Evolutionary conservation across 2,797 vertebrate genomes (phyloP), one percentile per base, ranked within the genome.

Genomic region (Microctenopoma stevenorrisi): DNA sequence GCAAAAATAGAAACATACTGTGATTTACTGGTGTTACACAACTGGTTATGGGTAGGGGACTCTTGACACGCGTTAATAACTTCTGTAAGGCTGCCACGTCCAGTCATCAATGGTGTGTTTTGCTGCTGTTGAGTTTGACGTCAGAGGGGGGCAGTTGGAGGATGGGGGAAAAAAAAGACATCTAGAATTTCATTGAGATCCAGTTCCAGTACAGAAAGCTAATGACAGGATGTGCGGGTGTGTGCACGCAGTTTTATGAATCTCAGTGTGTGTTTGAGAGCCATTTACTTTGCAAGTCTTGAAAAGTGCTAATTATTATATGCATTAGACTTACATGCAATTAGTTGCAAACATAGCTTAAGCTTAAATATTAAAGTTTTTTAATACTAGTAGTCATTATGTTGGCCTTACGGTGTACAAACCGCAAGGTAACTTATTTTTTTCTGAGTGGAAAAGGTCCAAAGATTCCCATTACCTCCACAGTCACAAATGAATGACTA

Each of bases 1-100:
- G 43, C 72, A 84, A 88, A 90, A 89, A 89, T 88, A 90, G 85
- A 83, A 81, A 49, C 76, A 76, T 81, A 82, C 86, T 87, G 68
- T 64, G 76, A 87, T 88, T 79, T 81, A 70, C 77, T 47, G 57
- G 70, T 80, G 77, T 91, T 91, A 84, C 85, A 80, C 88, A 91
- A 91, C 82, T 76, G 69, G 18, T 72, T 85, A 68, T 79, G 85
- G 71, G 82, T 84, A 78, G 42, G 75, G 76, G 83, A 84, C 81
- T 85, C 69, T 73, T 83, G 79, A 89, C 83, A 78, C 85, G 67
- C 89, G 79, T 82, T 86, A 86, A 81, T 86, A 81, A 68, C 79
- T 86, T 79, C 74, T 85, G 81, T 65, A 59, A 67, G 67, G 76
- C 75, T 72, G 75, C 74, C 81, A 84, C 56, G 55, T 78, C 55